Evolutionary conservation across 2,113 vertebrate genomes (phyloP), one percentile per base, ranked within the genome.

Genomic region (Clarias gariepinus): DNA sequence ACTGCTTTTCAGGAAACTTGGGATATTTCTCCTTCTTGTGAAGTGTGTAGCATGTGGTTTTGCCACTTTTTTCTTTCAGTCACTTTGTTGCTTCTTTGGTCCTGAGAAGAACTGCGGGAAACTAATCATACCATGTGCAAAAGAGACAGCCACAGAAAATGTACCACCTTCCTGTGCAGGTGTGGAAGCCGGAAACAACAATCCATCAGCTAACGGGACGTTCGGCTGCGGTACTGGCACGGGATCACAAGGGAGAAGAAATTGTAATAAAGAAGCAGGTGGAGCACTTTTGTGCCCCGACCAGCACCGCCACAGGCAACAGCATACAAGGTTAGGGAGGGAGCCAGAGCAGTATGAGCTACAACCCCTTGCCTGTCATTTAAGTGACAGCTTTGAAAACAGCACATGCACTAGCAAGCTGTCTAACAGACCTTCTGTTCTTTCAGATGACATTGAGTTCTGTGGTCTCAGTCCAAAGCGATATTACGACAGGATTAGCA

Each of bases 381-480:
- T 97, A 71, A 99, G 97, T 0, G 97, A 99, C 94, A 99, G 98
- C 89, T 99, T 99, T 87, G 98, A 99, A 90, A 99, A 98, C 92
- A 99, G 98, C 95, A 99, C 97, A 21, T 98, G 97, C 90, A 99
- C 98, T 74, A 99, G 98, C 91, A 99, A 98, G 92, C 93, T 99
- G 88, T 99, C 98, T 90, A 98, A 99, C 92, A 94, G 96, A 52
- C 97, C 97, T 16, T 99, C 98, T 0, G 96, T 99, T 60, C 96
- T 98, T 78, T 99, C 98, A 0, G 98, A 99, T 89, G 98, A 99
- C 87, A 96, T 96, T 1, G 96, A 96, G 58, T 95, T 95, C 41
- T 96, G 96, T n/a, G 95, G 92, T 41, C 94, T 93, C 86, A 95
- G 93, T 89, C 92, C 94, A 64, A 89, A 91, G 79, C 90, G 66